phyloP scores from a whole-genome alignment of 2,113 vertebrate genomes.

The Oncorhynchus mykiss region DNA sequence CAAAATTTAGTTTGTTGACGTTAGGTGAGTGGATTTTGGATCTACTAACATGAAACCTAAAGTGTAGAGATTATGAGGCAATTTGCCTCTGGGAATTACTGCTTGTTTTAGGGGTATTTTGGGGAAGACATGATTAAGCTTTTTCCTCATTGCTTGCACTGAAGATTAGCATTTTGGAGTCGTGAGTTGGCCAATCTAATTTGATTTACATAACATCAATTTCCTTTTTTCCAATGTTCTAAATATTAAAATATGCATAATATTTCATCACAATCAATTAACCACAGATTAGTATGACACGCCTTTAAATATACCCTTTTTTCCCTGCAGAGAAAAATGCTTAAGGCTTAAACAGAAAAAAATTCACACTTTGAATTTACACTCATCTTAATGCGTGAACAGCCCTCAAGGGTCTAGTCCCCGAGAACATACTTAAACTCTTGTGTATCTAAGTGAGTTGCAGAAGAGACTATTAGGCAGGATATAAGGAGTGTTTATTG shows the following conservation, averaged over 20 bases:
- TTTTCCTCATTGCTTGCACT: constrained; percentile 37
- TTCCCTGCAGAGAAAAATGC: neutral
- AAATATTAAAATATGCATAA: constrained; percentile 55
- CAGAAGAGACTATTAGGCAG: no score
- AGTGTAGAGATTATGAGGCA: constrained; percentile 20
- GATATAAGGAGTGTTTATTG: no score
- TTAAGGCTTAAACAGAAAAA: no score
- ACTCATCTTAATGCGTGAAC: no score
- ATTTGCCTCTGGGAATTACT: constrained; percentile 29
- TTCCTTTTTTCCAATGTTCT: constrained; percentile 42
- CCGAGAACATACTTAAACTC: no score
- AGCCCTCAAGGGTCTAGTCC: no score
- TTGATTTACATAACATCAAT: constrained; percentile 50
- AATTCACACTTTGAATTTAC: no score
- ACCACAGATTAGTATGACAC: constrained; percentile 41
- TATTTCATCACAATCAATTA: constrained; percentile 59
- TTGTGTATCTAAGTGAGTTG: no score
- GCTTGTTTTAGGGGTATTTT: constrained; percentile 26
- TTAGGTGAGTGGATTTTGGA: neutral
- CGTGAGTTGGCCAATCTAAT: constrained; percentile 45
- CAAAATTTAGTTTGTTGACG: constrained; percentile 22
- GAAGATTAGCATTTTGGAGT: constrained; percentile 38
- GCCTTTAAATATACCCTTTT: constrained; percentile 34
- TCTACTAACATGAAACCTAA: constrained; percentile 25
- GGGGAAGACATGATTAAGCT: neutral